Conservation (phyloP, 2,888 invertebrate genomes). For the Hoplodrina ambigua region DNA sequence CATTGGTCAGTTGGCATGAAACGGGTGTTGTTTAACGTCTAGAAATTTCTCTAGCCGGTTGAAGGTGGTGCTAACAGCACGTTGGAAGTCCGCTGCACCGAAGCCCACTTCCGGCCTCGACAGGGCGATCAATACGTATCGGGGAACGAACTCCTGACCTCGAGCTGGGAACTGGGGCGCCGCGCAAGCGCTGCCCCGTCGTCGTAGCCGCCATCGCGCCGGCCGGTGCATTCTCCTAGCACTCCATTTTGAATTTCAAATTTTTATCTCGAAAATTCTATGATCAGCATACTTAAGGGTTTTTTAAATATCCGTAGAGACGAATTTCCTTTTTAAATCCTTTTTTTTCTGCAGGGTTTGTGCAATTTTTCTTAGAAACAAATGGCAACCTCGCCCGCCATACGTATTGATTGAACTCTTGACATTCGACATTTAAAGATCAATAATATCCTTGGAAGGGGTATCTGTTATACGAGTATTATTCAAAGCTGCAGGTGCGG, state of each 20-base stretch:
- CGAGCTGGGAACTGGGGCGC: conserved; percentile 84
- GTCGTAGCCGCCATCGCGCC: conserved; percentile 49
- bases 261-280: conserved; percentile 64
- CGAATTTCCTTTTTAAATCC: neutral
- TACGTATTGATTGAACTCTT: conserved; percentile 55
- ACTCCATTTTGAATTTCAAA: conserved; percentile 83
- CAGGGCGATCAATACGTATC: conserved; percentile 85
- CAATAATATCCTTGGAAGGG: conserved; percentile 60
- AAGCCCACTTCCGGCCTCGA: conserved; percentile 85
- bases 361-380: conserved; percentile 38
- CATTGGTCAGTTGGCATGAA: neutral
- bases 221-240: conserved; percentile 80
- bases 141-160: conserved; percentile 90
- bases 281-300: conserved; percentile 16
- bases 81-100: conserved; percentile 82
- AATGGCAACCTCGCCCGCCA: conserved; percentile 35
- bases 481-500: conserved; percentile 46
- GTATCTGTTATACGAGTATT: conserved; percentile 33
- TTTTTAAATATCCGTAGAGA: conserved; percentile 6
- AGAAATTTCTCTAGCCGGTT: conserved; percentile 32
- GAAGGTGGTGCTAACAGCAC: conserved; percentile 76
- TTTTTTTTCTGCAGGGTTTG: neutral
- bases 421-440: conserved; percentile 66
- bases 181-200: conserved; percentile 85
- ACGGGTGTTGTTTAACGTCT: conserved; percentile 2